phyloP scores from a whole-genome alignment of 1,140 invertebrate species.

The Pseudomyrmex sp. region DNA sequence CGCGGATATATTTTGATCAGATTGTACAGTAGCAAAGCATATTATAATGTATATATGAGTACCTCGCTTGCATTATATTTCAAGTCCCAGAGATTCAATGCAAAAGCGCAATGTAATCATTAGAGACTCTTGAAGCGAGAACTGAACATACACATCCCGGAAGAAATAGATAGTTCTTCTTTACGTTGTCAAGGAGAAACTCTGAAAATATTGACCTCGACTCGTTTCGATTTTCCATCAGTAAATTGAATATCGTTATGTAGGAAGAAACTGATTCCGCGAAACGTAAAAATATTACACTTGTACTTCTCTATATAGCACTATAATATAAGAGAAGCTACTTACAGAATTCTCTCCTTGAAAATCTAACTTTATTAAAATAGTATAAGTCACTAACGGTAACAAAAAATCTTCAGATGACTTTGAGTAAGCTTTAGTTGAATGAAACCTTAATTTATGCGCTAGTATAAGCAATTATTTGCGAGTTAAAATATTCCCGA shows the following conservation, averaged over 20 bases:
- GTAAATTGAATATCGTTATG: slow-evolving; percentile 39
- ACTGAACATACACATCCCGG: slow-evolving; percentile 30
- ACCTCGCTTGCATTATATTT: slow-evolving; percentile 30
- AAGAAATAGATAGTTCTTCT: slow-evolving; percentile 43
- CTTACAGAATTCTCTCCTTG: background rate
- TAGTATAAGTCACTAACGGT: no score
- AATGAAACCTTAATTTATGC: background rate
- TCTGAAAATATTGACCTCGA: slow-evolving; percentile 52
- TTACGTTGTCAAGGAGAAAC: slow-evolving; percentile 29
- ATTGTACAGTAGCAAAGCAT: slow-evolving; percentile 1
- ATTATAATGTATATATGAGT: slow-evolving; percentile 1
- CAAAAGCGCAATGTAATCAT: slow-evolving; percentile 50
- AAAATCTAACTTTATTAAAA: background rate
- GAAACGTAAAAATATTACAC: slow-evolving; percentile 34
- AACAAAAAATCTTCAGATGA: background rate
- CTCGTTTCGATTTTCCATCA: slow-evolving; percentile 35
- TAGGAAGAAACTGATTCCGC: slow-evolving; percentile 26
- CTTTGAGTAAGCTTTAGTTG: background rate
- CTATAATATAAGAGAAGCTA: no score
- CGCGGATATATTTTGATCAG: slow-evolving; percentile 8
- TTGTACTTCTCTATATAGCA: background rate
- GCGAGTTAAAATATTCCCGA: no score
- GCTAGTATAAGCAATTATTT: no score
- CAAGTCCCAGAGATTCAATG: slow-evolving; percentile 36
- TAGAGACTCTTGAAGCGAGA: slow-evolving; percentile 34